phyloP scores from a whole-genome alignment of 1,140 invertebrate species.

The Caenorhabditis briggsae region DNA sequence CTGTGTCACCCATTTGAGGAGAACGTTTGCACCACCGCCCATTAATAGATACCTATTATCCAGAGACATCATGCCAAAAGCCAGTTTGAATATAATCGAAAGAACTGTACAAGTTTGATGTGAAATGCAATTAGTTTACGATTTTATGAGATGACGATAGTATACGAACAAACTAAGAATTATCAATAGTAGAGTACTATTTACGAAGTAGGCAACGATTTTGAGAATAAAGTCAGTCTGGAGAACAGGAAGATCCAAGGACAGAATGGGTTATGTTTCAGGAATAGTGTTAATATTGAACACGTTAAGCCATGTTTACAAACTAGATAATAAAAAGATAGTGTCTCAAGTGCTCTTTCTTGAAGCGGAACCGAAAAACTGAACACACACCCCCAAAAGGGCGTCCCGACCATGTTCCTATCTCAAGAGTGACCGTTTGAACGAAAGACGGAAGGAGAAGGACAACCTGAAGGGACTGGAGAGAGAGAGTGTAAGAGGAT shows the following conservation, averaged over 20 bases:
- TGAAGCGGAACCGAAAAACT: constrained; percentile 46
- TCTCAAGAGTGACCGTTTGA: constrained; percentile 54
- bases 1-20: neutral
- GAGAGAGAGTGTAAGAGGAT: neutral
- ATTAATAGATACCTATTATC: constrained; percentile 53
- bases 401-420: constrained; percentile 36
- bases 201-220: no score
- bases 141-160: no score
- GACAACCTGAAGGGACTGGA: neutral
- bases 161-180: no score
- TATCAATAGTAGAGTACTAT: no score
- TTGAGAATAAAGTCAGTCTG: no score
- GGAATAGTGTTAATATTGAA: neutral
- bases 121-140: no score
- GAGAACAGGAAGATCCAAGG: no score
- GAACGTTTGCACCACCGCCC: constrained; percentile 23
- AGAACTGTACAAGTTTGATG: neutral
- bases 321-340: neutral
- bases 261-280: no score
- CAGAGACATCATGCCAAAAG: neutral
- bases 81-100: constrained; percentile 23
- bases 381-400: neutral
- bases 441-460: neutral
- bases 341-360: neutral
- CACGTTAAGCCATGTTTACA: neutral